Evolutionary conservation across 2,888 invertebrate genomes (phyloP), one percentile per base, ranked within the genome.

Genomic region (Eulithis testata): DNA sequence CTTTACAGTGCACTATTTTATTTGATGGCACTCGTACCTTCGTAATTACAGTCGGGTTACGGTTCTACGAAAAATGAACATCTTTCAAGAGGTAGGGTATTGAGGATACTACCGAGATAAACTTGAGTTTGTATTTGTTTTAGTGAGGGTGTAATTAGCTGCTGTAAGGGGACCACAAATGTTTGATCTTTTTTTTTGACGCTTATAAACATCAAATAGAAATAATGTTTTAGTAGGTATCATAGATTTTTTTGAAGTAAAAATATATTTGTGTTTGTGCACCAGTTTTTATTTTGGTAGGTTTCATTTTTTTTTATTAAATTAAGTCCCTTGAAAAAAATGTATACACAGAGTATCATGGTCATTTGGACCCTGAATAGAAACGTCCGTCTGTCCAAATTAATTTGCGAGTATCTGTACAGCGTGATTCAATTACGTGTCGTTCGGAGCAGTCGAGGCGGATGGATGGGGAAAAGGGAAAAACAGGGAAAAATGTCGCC

Each of bases 401-500:
- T 90, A 90, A 92, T 92, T 89, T 84, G 83, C 75, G 83, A 82
- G 84, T 82, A 83, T 84, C 79, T 77, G 78, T 67, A 76, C 73
- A 74, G 78, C 76, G 80, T 88, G 87, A 92, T 92, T 91, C 91
- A 91, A 92, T 92, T 91, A 91, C 84, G 84, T 86, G 85, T 85
- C 86, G 82, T 87, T 89, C 82, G 83, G 81, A 83, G 80, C 82
- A 85, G 78, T 75, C 84, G 87, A 86, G 80, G 87, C 86, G 88
- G 84, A 84, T 84, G 86, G 87, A 86, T 80, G 86, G 89, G 44
- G 90, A 21, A 93, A 92, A 93, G n/a, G n/a, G 89, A 90, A 93
- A 92, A 93, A 90, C 87, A 88, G 82, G 66, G 88, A 93, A 93
- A 93, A 93, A 91, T 89, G 86, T 85, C 87, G 81, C 82, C 84